Base-by-base conservation (phyloP, 2,888 invertebrate genomes). In the Biston stratarius region DNA sequence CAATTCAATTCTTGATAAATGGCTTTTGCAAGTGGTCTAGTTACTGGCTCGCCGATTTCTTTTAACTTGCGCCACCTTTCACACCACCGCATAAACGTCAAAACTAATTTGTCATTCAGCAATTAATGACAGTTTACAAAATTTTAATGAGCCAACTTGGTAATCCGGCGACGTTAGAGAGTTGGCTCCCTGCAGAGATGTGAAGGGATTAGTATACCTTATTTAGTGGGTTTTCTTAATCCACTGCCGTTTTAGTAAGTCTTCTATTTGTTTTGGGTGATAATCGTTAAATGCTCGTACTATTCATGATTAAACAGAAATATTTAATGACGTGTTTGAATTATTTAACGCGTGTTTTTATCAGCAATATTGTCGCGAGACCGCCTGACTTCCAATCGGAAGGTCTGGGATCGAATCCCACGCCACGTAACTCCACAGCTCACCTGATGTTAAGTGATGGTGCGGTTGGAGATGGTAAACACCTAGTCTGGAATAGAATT, bases 81-180 rank as follows among this genome's bases (percentile, higher is more conserved):
- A 55, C 70, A 61, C 65, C 58, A 56, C 63, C 69, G 61, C 62
- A 68, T 64, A 70, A 72, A 71, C 68, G 71, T 71, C 73, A 73
- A 62, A 69, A 69, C 64, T 70, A 49, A 72, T 74, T 71, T 73
- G 73, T 72, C 69, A 61, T 56, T 42, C 55, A 52, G 48, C 58
- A 73, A 71, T 71, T 74, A 74, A 61, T 74, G 73, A 65, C 71
- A 71, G 66, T 71, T 73, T 48, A 62, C 67, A 49, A 74, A 52
- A 66, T 66, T 70, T 70, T 67, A 74, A 74, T 70, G 69, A 70
- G 66, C 61, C 58, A 70, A 72, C 65, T 72, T 67, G 44, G 12
- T 61, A 51, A 61, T 61, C 56, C 56, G 14, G 38, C 40, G 34
- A 49, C 48, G 14, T 51, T 51, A 49, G 12, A 34, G 34, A 34